A percentile compares a stretch with the other conserved stretches of the same genome.
Conservation (phyloP, 2,113 vertebrate genomes). For the Naja naja region DNA sequence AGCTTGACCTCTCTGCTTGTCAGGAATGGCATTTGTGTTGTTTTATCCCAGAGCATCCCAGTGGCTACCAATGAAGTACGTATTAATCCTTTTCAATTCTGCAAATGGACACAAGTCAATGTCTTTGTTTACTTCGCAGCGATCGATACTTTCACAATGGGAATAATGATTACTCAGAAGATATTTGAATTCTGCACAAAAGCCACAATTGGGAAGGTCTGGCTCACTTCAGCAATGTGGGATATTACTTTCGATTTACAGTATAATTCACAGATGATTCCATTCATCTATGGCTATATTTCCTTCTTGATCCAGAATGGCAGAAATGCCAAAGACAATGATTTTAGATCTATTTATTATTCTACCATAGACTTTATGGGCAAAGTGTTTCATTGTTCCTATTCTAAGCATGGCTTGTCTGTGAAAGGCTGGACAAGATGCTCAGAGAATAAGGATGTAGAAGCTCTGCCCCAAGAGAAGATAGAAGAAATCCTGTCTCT, state of each 20-base stretch:
- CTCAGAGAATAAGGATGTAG: not conserved
- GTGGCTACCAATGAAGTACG: not conserved
- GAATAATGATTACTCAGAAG: not conserved
- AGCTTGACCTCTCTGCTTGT: not conserved
- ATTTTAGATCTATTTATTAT: not conserved
- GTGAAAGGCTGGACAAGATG: not conserved
- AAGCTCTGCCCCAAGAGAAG: not conserved
- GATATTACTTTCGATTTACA: not conserved
- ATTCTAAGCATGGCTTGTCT: not conserved
- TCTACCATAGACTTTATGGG: not conserved
- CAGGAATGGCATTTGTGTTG: not conserved
- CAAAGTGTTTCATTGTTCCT: not conserved
- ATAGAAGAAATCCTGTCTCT: not conserved
- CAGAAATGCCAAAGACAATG: not conserved
- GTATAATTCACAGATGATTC: not conserved
- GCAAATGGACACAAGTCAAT: not conserved
- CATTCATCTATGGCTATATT: not conserved
- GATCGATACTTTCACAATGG: not conserved
- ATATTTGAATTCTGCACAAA: not conserved
- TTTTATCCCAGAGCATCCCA: not conserved
- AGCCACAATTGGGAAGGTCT: not conserved
- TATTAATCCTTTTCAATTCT: not conserved
- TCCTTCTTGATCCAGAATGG: not conserved
- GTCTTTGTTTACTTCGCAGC: not conserved
- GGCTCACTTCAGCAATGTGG: not conserved